Evolutionary conservation across 2,797 vertebrate genomes (phyloP).

Genomic region (Rhabdomys pumilio): DNA sequence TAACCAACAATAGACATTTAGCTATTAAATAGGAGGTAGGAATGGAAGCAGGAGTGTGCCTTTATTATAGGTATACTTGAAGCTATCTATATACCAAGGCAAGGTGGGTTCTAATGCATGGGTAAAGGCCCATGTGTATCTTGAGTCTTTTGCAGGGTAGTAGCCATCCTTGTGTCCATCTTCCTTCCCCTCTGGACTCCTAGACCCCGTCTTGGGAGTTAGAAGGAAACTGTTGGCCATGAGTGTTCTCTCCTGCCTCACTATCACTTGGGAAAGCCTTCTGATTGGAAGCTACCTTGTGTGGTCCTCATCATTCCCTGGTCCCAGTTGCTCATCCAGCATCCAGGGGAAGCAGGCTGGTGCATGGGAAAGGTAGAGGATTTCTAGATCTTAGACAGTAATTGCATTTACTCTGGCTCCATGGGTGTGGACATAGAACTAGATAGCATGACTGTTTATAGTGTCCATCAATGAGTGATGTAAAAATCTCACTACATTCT

Average conservation of each 20-base stretch:
- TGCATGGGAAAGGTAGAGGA: not conserved
- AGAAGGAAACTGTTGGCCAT: not conserved
- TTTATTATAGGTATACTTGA: not conserved
- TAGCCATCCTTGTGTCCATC: not conserved
- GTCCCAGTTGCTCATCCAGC: not conserved
- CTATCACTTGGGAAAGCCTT: not conserved
- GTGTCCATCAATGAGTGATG: not conserved
- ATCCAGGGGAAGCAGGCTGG: not conserved
- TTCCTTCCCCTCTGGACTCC: not conserved
- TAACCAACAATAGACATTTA: not conserved
- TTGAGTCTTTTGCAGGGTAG: not conserved
- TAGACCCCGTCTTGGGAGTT: not conserved
- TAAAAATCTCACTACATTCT: not conserved
- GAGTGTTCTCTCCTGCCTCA: not conserved
- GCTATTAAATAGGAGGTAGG: not conserved
- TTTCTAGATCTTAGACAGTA: not conserved
- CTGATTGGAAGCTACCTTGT: not conserved
- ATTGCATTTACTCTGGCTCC: slow-evolving; percentile 61
- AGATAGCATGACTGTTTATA: slow-evolving; percentile 13
- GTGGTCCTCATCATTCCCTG: not conserved
- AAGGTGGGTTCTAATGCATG: not conserved
- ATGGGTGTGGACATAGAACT: slow-evolving; percentile 77
- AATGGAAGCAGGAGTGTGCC: not conserved
- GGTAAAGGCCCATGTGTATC: too few species aligned
- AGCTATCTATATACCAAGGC: not conserved